These are phyloP conservation scores for Junco hyemalis DNA, from an alignment of 2,113 vertebrate genomes.

Conservation along the genomic window DNA sequence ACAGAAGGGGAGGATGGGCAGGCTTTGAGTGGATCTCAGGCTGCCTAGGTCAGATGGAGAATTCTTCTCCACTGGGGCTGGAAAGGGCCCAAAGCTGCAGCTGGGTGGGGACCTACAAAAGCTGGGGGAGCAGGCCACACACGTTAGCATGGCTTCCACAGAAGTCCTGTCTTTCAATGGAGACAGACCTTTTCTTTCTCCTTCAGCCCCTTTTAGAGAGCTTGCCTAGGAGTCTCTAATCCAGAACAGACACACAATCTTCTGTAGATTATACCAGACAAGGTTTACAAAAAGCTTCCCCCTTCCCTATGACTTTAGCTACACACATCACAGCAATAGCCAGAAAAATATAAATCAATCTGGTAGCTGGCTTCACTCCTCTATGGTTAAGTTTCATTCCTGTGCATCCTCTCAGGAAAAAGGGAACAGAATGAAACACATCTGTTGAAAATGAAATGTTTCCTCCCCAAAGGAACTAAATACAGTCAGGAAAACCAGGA, in stretches of 20 bases:
- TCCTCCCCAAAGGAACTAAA: constrained; percentile 20
- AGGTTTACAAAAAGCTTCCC: not conserved
- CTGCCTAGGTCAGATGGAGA: not conserved
- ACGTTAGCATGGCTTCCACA: not conserved
- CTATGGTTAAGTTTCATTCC: not conserved
- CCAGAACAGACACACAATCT: not conserved
- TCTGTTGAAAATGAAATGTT: constrained; percentile 39
- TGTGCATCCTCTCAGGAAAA: constrained; percentile 10
- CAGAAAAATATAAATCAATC: not conserved
- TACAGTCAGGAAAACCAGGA: not conserved
- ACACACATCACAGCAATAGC: not conserved
- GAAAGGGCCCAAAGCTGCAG: not conserved
- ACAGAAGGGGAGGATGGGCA: not conserved
- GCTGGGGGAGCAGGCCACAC: too few relatives aligned
- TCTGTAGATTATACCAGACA: not conserved
- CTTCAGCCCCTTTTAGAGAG: not conserved
- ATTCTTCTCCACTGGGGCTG: not conserved
- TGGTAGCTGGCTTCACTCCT: constrained; percentile 18
- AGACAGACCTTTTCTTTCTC: not conserved
- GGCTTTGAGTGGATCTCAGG: not conserved
- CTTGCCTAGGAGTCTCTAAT: not conserved
- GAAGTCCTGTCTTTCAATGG: not conserved
- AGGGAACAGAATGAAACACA: constrained; percentile 13
- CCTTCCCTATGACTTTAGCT: not conserved
- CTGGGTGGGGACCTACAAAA: not conserved